These are phyloP conservation scores for Glaucopsyche alexis DNA, from an alignment of 2,888 invertebrate species.

Conservation along the genomic window DNA sequence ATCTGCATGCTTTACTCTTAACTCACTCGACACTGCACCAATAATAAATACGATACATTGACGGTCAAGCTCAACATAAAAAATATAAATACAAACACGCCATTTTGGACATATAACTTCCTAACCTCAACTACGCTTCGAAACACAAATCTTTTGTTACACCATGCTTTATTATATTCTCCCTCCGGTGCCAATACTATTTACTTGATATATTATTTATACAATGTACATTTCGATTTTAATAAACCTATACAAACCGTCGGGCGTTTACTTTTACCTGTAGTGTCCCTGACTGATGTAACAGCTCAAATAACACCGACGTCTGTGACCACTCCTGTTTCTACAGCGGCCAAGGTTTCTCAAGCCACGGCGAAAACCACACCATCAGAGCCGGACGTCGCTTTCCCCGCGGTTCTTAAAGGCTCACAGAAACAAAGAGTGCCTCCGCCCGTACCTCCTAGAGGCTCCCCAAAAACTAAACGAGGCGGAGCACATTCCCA, in stretches of 20 bases:
- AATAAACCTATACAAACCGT: slow-evolving; percentile 55
- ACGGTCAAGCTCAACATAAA: slow-evolving; percentile 76
- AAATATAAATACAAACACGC: slow-evolving; percentile 76
- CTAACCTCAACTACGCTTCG: slow-evolving; percentile 54
- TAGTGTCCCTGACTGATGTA: slow-evolving; percentile 78
- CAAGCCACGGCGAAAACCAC: slow-evolving; percentile 57
- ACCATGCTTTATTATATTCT: slow-evolving; percentile 42
- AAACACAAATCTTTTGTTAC: slow-evolving; percentile 58
- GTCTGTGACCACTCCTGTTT: slow-evolving; percentile 69
- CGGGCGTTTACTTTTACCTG: slow-evolving; percentile 36
- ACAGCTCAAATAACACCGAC: slow-evolving; percentile 77
- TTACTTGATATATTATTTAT: slow-evolving; percentile 47
- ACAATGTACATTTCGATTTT: slow-evolving; percentile 51
- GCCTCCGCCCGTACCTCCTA: slow-evolving; percentile 93
- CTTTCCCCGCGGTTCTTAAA: slow-evolving; percentile 88
- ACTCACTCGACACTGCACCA: slow-evolving; percentile 61
- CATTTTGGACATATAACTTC: slow-evolving; percentile 66
- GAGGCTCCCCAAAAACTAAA: slow-evolving; percentile 87
- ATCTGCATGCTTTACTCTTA: slow-evolving; percentile 57
- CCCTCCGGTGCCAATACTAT: slow-evolving; percentile 49
- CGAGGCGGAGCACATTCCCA: slow-evolving; percentile 71
- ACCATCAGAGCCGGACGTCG: slow-evolving; percentile 75
- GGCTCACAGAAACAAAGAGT: slow-evolving; percentile 87
- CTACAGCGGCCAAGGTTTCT: slow-evolving; percentile 62
- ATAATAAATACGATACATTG: slow-evolving; percentile 67